Evolutionary conservation across 2,888 invertebrate genomes (phyloP).

Genomic region (Ceramica pisi): DNA sequence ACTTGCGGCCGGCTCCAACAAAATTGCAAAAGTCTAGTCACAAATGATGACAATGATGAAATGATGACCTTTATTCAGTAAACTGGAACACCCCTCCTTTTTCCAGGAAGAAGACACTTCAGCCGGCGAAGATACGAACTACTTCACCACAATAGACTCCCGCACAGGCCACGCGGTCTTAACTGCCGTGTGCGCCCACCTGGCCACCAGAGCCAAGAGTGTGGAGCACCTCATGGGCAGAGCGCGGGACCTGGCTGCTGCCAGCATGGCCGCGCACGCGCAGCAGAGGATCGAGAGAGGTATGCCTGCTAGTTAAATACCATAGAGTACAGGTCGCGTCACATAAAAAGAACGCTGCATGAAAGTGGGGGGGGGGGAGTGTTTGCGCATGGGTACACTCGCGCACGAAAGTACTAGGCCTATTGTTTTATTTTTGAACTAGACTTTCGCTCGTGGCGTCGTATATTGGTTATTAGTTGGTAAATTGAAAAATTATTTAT

Average conservation of each 20-base stretch:
- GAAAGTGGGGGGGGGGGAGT: no score
- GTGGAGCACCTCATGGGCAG: conserved; percentile 75
- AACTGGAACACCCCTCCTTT: neutral
- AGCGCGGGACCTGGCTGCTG: conserved; percentile 76
- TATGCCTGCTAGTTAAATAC: conserved; percentile 41
- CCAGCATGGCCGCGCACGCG: conserved; percentile 59
- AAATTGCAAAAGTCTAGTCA: no score
- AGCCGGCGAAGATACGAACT: conserved; percentile 69
- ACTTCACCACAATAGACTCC: conserved; percentile 77
- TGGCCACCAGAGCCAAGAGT: conserved; percentile 67
- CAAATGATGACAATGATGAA: no score
- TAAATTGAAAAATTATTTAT: no score
- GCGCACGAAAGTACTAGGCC: no score
- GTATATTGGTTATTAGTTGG: no score
- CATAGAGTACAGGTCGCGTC: no score
- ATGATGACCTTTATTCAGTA: neutral
- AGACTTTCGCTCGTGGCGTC: no score
- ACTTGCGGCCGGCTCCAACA: no score
- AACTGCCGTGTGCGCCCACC: conserved; percentile 73
- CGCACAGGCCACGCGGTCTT: conserved; percentile 76
- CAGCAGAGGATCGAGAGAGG: conserved; percentile 78
- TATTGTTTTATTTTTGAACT: no score
- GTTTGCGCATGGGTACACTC: no score
- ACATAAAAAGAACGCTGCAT: no score
- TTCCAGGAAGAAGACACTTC: conserved; percentile 81